Percentiles rank a stretch among this genome's conserved stretches.
Conservation (phyloP, 1,140 invertebrate species). For the Dendroctonus valens region DNA sequence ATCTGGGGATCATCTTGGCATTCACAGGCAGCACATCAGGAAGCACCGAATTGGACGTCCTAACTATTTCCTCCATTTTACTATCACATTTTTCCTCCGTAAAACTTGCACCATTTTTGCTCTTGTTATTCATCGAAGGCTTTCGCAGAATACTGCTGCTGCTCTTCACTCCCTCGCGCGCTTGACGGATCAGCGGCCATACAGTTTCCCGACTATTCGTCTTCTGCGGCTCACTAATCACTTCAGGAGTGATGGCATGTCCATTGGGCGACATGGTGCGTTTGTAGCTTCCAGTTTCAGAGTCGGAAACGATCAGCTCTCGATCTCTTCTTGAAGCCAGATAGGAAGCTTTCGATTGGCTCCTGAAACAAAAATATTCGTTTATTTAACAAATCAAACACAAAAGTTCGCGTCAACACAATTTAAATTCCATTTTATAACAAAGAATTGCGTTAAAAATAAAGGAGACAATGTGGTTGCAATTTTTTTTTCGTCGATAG, state of each 20-base stretch:
- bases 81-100: slow-evolving; percentile 45
- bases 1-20: slow-evolving; percentile 50
- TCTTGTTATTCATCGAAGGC: slow-evolving; percentile 43
- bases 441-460: no score
- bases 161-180: slow-evolving; percentile 39
- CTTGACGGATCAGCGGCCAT: slow-evolving; percentile 45
- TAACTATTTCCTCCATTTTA: slow-evolving; percentile 37
- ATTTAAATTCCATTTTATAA: no score
- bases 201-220: slow-evolving; percentile 50
- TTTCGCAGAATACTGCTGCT: slow-evolving; percentile 48
- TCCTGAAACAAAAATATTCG: slow-evolving; percentile 57
- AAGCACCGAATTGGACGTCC: slow-evolving; percentile 41
- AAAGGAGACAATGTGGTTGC: no score
- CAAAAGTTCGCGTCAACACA: no score
- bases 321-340: slow-evolving; percentile 66
- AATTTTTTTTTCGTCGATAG: no score
- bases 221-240: slow-evolving; percentile 33
- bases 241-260: slow-evolving; percentile 45
- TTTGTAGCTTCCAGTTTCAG: slow-evolving; percentile 74
- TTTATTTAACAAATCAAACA: no score
- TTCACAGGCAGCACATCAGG: slow-evolving; percentile 56
- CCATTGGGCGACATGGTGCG: slow-evolving; percentile 71
- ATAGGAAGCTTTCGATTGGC: slow-evolving; percentile 77
- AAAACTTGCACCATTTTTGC: slow-evolving; percentile 25
- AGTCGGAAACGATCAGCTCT: slow-evolving; percentile 59